Base-by-base conservation (phyloP, 2,797 vertebrate species). In the Hypotaenidia okinawae region DNA sequence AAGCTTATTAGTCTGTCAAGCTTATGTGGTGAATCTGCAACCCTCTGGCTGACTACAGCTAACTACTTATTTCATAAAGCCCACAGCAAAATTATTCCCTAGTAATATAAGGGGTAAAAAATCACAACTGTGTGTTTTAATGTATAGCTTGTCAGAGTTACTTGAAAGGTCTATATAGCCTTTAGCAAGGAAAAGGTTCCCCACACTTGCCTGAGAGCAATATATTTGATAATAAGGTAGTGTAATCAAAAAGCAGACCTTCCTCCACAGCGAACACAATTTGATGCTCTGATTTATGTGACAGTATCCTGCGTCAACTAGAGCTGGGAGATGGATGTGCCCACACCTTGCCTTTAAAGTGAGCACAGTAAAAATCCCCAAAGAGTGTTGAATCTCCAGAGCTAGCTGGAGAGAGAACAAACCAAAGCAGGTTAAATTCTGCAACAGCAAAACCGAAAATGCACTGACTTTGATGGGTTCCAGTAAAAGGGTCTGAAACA, bases 231-330 rank as follows among this genome's bases (percentile, higher is more conserved):
- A 93, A 79, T 86, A 88, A 89, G 66, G 51, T 8, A 52, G 39
- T 64, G 74, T 66, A 93, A 93, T 90, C 79, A 91, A 88, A 93
- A 87, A 89, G 62, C 91, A 96, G 84, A 58, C 63, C 70, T 82
- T 83, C 63, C 78, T 91, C 67, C 77, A 61, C 2, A 84, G 91
- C 15, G 9, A 79, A 59, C 63, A 78, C 30, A 2, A 86, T 92
- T 10, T 69, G 73, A 84, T 0, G 8, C 69, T 85, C 2, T 25
- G 80, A 93, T 94, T 88, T 91, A 66, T 75, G 66, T 90, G 80
- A 87, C 83, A 90, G 90, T 8, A 75, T 51, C 67, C 76, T 76
- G 52, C 2, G 0, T 57, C 78, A 94, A 54, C 30, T 15, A 27
- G 69, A 93, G 73, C 58, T 66, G 66, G 35, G 91, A 93, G 91